Evolutionary conservation across 2,888 invertebrate species (phyloP), one percentile per base, ranked within the genome.

Genomic region (Resseliella maxima): DNA sequence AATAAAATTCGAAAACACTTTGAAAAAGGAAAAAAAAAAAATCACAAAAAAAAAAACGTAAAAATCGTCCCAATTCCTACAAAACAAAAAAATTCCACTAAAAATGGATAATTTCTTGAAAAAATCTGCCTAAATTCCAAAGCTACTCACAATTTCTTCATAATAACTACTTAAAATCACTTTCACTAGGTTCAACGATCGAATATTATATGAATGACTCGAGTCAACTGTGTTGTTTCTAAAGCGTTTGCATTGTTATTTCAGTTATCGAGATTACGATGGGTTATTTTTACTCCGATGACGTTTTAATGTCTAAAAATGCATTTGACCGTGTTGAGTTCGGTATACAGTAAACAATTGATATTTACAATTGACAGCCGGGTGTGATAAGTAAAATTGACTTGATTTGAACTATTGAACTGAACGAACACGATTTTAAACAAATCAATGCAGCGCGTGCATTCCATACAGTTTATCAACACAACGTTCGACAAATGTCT

Each of bases 121-220:
- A n/a, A n/a, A n/a, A n/a, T n/a, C n/a, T n/a, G n/a, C n/a, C n/a
- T n/a, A n/a, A n/a, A n/a, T n/a, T n/a, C n/a, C 46, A 50, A 50
- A 50, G 36, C 35, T 18, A 83, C 83, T 83, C 24, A 83, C 83
- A 83, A 38, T 83, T 83, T 83, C 2, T n/a, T n/a, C 83, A 83
- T 83, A 5, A 38, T 83, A 38, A 38, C n/a, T 24, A n/a, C 24
- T 24, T 18, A 50, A 38, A 83, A 83, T 72, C 72, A 72, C 83
- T 83, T 83, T 83, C 83, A 83, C 83, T 38, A 38, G 38, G 36
- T 36, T 83, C 83, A 83, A 38, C 83, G 83, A 8, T 38, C 83
- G 83, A 38, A n/a, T 12, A n/a, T 0, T n/a, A 18, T 83, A 12
- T 83, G 83, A 83, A 83, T 36, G 0, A 5, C 18, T 27, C 27